Percentiles rank a stretch among this genome's conserved stretches.
phyloP scores from a whole-genome alignment of 64 coral and sea anemone species.

The Catalaphyllia jardinei region DNA sequence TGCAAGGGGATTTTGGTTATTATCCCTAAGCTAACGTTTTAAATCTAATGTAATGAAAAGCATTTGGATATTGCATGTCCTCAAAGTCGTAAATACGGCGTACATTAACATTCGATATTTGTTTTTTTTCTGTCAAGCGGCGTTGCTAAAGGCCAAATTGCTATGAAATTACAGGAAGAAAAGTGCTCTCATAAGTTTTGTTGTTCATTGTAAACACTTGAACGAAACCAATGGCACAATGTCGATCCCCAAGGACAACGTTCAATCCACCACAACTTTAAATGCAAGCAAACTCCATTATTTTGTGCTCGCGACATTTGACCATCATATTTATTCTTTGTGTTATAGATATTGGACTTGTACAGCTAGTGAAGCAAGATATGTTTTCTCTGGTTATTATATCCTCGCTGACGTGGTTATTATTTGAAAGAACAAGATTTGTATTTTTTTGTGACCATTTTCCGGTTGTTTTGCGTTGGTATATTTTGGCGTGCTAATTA shows the following conservation, averaged over 20 bases:
- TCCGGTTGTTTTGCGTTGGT: background rate
- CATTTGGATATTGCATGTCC: slow-evolving; percentile 9
- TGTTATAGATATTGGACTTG: background rate
- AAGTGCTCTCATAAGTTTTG: background rate
- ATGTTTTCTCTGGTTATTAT: background rate
- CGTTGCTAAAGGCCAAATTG: background rate
- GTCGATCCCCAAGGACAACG: background rate
- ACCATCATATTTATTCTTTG: background rate
- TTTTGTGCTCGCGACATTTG: background rate
- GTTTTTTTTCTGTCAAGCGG: background rate
- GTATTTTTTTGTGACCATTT: background rate
- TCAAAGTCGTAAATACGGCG: background rate
- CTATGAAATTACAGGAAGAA: background rate
- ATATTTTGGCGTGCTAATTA: background rate
- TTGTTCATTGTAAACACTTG: background rate
- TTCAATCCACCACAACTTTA: background rate
- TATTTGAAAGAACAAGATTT: background rate
- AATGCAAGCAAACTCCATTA: background rate
- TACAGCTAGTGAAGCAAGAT: background rate
- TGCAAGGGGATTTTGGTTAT: background rate
- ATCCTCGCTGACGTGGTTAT: background rate
- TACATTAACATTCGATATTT: background rate
- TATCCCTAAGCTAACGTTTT: background rate
- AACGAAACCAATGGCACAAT: background rate
- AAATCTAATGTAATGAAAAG: slow-evolving; percentile 5